Percentiles rank a stretch among this genome's conserved stretches.
Conservation (phyloP, 2,888 invertebrate species). For the Phasia obesa region DNA sequence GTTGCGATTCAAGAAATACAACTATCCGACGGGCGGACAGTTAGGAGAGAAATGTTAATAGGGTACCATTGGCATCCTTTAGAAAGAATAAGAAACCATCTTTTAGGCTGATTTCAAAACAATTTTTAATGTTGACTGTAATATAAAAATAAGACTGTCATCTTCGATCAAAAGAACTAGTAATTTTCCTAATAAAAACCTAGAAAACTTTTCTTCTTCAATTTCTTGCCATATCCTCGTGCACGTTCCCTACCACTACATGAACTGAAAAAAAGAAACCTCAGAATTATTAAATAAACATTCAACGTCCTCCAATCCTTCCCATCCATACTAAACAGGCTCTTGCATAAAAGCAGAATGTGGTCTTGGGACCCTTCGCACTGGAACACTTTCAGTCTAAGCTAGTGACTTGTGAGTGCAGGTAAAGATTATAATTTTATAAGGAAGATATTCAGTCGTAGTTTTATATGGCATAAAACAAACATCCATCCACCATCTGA, state of each 20-base stretch:
- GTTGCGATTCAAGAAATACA: no score
- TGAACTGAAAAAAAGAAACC: conserved; percentile 12
- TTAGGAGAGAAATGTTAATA: no score
- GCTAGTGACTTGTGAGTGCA: conserved; percentile 21
- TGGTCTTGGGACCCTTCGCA: conserved; percentile 30
- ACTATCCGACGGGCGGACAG: no score
- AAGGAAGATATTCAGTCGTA: no score
- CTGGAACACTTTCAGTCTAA: conserved; percentile 6
- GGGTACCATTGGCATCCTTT: no score
- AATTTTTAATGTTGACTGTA: no score
- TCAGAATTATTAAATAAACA: conserved; percentile 39
- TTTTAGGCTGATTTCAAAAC: no score
- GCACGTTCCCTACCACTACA: neutral
- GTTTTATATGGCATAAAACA: conserved; percentile 42
- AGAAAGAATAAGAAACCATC: no score
- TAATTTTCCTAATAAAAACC: no score
- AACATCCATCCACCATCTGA: conserved; percentile 12
- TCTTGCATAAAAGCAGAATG: conserved; percentile 30
- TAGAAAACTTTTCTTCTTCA: neutral
- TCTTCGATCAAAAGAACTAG: no score
- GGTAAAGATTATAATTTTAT: conserved; percentile 50
- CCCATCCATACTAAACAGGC: conserved; percentile 28
- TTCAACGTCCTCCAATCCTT: conserved; percentile 61
- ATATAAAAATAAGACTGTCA: no score
- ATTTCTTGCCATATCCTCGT: neutral